phyloP scores from a whole-genome alignment of 2,113 vertebrate species.

The Bostrychus sinensis region DNA sequence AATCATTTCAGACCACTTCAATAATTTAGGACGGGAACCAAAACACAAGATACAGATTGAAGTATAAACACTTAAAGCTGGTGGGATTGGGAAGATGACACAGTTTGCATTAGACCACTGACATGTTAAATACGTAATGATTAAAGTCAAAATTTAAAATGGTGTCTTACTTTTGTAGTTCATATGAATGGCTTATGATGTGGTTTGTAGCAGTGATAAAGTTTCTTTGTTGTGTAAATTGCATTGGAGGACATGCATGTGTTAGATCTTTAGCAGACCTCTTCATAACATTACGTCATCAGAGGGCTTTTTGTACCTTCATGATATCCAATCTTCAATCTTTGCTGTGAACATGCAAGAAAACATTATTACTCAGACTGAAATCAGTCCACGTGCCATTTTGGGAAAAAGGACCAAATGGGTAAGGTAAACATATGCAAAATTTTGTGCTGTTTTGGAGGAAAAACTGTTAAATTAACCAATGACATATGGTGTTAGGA shows the following conservation, averaged over 20 bases:
- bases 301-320: conserved; percentile 7
- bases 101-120: conserved; percentile 36
- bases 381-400: conserved; percentile 24
- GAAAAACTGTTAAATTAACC: too few relatives aligned
- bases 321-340: conserved; percentile 26
- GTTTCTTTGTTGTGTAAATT: conserved; percentile 20
- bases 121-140: conserved; percentile 50
- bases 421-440: background rate
- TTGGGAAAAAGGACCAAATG: background rate
- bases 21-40: conserved; percentile 31
- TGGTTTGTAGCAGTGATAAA: conserved; percentile 27
- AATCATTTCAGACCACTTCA: conserved; percentile 52
- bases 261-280: conserved; percentile 30
- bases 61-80: conserved; percentile 29
- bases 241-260: conserved; percentile 21
- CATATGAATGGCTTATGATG: conserved; percentile 12
- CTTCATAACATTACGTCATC: conserved; percentile 27
- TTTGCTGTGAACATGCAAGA: conserved; percentile 24
- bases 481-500: too few relatives aligned
- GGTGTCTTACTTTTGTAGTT: conserved; percentile 20
- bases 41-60: conserved; percentile 20
- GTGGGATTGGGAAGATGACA: conserved; percentile 36
- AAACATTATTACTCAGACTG: conserved; percentile 5
- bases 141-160: conserved; percentile 37
- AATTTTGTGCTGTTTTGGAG: too few relatives aligned